Base-by-base conservation (phyloP, 2,113 vertebrate species). In the Siphamia tubifer region DNA sequence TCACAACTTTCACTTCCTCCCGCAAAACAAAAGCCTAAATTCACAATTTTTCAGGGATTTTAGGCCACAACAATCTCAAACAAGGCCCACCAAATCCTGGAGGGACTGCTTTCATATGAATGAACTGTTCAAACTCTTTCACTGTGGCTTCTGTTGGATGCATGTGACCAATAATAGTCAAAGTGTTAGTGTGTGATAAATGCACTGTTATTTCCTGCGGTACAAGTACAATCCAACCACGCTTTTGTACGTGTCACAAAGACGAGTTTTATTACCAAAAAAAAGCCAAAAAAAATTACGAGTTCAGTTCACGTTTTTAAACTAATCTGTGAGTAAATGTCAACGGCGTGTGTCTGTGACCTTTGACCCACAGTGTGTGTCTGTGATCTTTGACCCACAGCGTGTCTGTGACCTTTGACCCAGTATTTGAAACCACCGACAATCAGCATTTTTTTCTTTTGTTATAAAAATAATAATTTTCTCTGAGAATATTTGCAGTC, bases 211-310 rank as follows among this genome's bases (percentile, higher is more conserved):
- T 51, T 81, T 83, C 65, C 58, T 83, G 77, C 77, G 68, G 72
- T 64, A 62, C 54, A 72, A 89, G 79, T 83, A 86, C 85, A 87
- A 87, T 89, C 81, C 19, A 86, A 71, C 13, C 56, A 70, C 5
- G 61, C 63, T 83, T 87, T 77, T 83, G 55, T 84, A 68, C 39
- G 55, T 64, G 48, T 73, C 24, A 17, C 69, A 72, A 61, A 54
- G 52, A 70, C 42, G 51, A 58, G 42, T 38, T 79, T 81, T 78
- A 57, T 55, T 63, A n/a, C n/a, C n/a, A 68, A 40, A 60, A 49
- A 12, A 64, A 54, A 55, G 4, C 5, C 24, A 36, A 13, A 5
- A 43, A 3, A 31, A 27, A 62, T 62, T 75, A 43, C 28, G 5
- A 58, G 36, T 56, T 65, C 12, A 62, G 20, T 48, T 8, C 16